phyloP scores from a whole-genome alignment of 2,888 invertebrate species.

The Sphinx pinastri region DNA sequence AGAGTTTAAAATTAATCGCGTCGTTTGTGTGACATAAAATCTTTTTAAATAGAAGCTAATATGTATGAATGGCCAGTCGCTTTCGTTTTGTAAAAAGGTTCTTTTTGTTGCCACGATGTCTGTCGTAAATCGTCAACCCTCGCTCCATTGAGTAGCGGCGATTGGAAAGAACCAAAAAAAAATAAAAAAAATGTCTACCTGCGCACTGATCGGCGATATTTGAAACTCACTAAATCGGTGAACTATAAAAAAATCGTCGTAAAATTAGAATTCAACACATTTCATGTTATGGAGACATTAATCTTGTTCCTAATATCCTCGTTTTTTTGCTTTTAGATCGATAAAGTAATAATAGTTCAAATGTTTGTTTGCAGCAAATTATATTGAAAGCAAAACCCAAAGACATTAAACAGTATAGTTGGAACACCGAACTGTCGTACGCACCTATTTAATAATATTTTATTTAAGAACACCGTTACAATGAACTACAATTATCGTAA shows the following conservation, averaged over 20 bases:
- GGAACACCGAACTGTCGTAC: too few relatives aligned
- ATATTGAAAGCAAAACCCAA: too few relatives aligned
- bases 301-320: background rate
- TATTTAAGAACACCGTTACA: too few relatives aligned
- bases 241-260: constrained; percentile 10
- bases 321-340: background rate
- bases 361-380: too few relatives aligned
- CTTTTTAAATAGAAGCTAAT: constrained; percentile 28
- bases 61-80: constrained; percentile 72
- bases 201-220: constrained; percentile 19
- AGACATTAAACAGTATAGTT: too few relatives aligned
- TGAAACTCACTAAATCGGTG: background rate
- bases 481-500: too few relatives aligned
- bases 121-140: constrained; percentile 71
- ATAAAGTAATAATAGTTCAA: too few relatives aligned
- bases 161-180: constrained; percentile 62
- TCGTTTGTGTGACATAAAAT: constrained; percentile 8
- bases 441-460: too few relatives aligned
- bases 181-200: constrained; percentile 26
- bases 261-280: background rate
- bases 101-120: constrained; percentile 77
- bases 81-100: constrained; percentile 58
- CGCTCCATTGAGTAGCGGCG: constrained; percentile 61
- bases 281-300: constrained; percentile 5
- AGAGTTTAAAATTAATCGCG: background rate